Evolutionary conservation across 1,140 invertebrate species (phyloP).

Genomic region (Lordiphosa stackelbergi): DNA sequence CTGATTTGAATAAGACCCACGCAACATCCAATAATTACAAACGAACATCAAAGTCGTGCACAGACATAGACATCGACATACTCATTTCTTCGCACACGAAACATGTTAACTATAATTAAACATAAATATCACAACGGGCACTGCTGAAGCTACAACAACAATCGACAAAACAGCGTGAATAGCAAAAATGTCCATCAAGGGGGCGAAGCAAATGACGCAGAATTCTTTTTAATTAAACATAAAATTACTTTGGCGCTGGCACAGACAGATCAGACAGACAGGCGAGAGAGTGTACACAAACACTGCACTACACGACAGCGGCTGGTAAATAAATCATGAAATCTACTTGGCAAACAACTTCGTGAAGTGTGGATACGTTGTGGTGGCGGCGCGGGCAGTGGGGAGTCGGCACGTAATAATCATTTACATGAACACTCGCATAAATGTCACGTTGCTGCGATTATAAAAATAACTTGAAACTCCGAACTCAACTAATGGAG

Average conservation of each 20-base stretch:
- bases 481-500: constrained; percentile 57
- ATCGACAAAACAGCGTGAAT: constrained; percentile 40
- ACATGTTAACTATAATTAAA: constrained; percentile 74
- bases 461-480: constrained; percentile 72
- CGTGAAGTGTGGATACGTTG: constrained; percentile 10
- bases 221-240: constrained; percentile 75
- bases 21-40: constrained; percentile 50
- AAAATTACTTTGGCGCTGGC: constrained; percentile 65
- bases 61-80: constrained; percentile 29
- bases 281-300: constrained; percentile 12
- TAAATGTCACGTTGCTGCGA: constrained; percentile 72
- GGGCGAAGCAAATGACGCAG: constrained; percentile 53
- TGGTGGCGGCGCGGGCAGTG: constrained; percentile 4
- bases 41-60: constrained; percentile 69
- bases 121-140: constrained; percentile 50
- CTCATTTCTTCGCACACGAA: constrained; percentile 29
- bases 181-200: constrained; percentile 69
- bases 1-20: constrained; percentile 66
- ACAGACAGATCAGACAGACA: constrained; percentile 16
- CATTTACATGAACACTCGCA: constrained; percentile 75
- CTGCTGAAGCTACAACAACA: constrained; percentile 25
- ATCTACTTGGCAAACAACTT: constrained; percentile 60
- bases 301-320: constrained; percentile 25
- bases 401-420: constrained; percentile 65
- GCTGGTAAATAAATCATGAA: constrained; percentile 69